A percentile compares a stretch with the other conserved stretches of the same genome.
These are phyloP conservation scores for Cryptocephalus primarius DNA, from an alignment of 2,888 invertebrate species.

Conservation along the genomic window DNA sequence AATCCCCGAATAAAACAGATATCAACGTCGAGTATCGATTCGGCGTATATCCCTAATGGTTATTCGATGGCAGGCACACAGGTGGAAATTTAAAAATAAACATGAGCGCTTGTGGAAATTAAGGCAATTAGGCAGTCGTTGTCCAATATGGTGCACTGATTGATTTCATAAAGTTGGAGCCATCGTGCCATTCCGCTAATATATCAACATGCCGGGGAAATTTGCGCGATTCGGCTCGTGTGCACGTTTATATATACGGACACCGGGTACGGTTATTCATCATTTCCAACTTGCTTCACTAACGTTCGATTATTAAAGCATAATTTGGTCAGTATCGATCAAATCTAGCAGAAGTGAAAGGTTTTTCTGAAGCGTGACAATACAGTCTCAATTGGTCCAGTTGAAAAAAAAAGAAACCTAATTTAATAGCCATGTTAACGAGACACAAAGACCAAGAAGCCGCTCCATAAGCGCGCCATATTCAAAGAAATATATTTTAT, in stretches of 20 bases:
- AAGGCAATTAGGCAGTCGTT: conserved; percentile 30
- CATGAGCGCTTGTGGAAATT: conserved; percentile 27
- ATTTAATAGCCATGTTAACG: too few relatives aligned
- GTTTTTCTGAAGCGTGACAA: too few relatives aligned
- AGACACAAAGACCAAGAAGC: too few relatives aligned
- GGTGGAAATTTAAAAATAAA: conserved; percentile 25
- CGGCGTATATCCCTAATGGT: background rate
- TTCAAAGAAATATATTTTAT: too few relatives aligned
- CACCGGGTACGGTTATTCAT: background rate
- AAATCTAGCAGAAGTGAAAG: too few relatives aligned
- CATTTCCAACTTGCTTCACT: background rate
- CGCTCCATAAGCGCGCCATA: too few relatives aligned
- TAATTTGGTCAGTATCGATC: too few relatives aligned
- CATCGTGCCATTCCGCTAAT: conserved; percentile 11
- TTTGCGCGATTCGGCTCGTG: background rate
- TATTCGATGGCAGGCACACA: conserved; percentile 17
- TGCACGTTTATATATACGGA: background rate
- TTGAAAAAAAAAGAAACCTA: too few relatives aligned
- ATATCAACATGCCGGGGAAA: background rate
- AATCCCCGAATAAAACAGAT: too few relatives aligned
- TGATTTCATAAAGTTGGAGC: conserved; percentile 30
- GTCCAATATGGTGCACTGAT: conserved; percentile 32
- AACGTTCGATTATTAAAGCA: background rate
- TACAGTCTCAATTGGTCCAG: too few relatives aligned
- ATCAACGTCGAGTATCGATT: too few relatives aligned